These are phyloP conservation scores for Amphimallon solstitiale DNA, from an alignment of 2,888 invertebrate genomes.

Conservation along the genomic window DNA sequence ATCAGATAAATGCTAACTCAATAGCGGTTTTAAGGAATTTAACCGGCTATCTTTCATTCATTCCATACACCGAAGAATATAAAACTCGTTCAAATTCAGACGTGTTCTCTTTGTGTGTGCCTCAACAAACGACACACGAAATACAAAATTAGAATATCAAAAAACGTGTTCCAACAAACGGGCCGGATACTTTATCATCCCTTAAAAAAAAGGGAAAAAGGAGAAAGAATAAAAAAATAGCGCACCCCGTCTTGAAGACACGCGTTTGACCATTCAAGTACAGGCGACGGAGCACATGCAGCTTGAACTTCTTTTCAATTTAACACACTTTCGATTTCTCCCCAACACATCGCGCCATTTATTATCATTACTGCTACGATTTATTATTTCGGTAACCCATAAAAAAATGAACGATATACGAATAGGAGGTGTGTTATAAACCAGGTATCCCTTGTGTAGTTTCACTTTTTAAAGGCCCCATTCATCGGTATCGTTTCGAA, in stretches of 20 bases:
- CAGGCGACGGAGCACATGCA: constrained; percentile 2
- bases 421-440: constrained; percentile 15
- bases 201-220: neutral
- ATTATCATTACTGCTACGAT: neutral
- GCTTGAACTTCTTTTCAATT: constrained; percentile 13
- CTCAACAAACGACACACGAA: neutral
- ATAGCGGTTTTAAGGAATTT: too few relatives aligned
- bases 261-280: constrained; percentile 9
- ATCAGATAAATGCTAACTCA: too few relatives aligned
- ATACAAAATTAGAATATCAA: constrained; percentile 25
- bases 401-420: neutral
- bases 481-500: constrained; percentile 1
- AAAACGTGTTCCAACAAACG: neutral
- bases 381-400: constrained; percentile 15
- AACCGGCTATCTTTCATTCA: too few relatives aligned
- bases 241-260: constrained; percentile 1
- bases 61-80: too few relatives aligned
- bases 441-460: constrained; percentile 23
- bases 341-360: neutral
- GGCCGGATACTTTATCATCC: neutral
- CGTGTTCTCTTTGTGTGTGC: neutral
- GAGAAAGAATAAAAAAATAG: too few relatives aligned
- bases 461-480: constrained; percentile 33
- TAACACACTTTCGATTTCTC: constrained; percentile 17
- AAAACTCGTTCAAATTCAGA: neutral